A percentile compares a stretch with the other conserved stretches of the same genome.
Evolutionary conservation across 2,888 invertebrate species (phyloP).

Genomic region (Bhutanitis thaidina): DNA sequence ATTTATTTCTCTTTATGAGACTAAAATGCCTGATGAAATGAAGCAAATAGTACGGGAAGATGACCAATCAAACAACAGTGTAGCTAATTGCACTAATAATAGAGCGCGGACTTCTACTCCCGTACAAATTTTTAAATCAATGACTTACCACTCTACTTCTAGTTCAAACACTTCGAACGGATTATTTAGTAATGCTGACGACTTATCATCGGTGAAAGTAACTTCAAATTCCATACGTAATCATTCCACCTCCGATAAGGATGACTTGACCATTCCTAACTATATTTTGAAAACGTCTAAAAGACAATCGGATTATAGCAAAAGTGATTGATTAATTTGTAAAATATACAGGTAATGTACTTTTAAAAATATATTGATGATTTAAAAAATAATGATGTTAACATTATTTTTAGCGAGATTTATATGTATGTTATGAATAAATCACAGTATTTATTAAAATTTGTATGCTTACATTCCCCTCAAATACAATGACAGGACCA

Average conservation of each 20-base stretch:
- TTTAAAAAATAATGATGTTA: background rate
- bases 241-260: slow-evolving; percentile 70
- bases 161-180: slow-evolving; percentile 71
- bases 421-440: slow-evolving; percentile 30
- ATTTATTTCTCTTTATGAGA: slow-evolving; percentile 64
- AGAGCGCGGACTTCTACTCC: slow-evolving; percentile 81
- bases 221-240: slow-evolving; percentile 65
- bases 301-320: slow-evolving; percentile 53
- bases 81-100: slow-evolving; percentile 41
- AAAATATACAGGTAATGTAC: slow-evolving; percentile 25
- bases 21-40: slow-evolving; percentile 67
- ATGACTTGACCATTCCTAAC: slow-evolving; percentile 71
- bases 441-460: slow-evolving; percentile 22
- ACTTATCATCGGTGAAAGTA: slow-evolving; percentile 77
- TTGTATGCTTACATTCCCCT: background rate
- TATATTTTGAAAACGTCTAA: slow-evolving; percentile 64
- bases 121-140: slow-evolving; percentile 68
- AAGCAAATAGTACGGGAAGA: slow-evolving; percentile 41
- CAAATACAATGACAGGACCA: too few species aligned
- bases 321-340: slow-evolving; percentile 46
- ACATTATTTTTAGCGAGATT: slow-evolving; percentile 18
- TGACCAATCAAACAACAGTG: slow-evolving; percentile 48
- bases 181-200: slow-evolving; percentile 75
- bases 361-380: background rate
- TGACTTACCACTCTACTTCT: slow-evolving; percentile 66